Percentiles rank a stretch among this genome's conserved stretches.
Evolutionary conservation across 2,797 vertebrate genomes (phyloP).

Genomic region (Acrossocheilus fasciatus): DNA sequence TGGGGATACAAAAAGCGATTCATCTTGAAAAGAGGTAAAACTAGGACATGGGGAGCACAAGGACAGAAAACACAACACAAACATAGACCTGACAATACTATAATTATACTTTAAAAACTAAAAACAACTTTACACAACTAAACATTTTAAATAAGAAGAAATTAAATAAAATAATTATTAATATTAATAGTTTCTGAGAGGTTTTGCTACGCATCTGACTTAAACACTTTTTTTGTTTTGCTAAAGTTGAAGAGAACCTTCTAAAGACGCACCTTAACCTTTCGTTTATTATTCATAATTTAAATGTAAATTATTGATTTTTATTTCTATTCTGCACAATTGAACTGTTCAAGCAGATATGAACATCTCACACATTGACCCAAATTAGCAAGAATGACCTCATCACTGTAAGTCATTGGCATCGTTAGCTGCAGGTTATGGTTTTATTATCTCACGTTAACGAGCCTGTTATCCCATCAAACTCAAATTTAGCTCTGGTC

Average conservation of each 20-base stretch:
- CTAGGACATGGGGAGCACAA: too few species aligned
- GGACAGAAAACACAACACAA: too few species aligned
- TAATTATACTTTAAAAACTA: background rate
- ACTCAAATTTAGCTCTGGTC: constrained; percentile 4
- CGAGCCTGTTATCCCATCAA: constrained; percentile 25
- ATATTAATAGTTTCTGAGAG: background rate
- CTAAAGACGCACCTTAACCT: background rate
- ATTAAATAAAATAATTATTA: background rate
- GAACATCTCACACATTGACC: constrained; percentile 6
- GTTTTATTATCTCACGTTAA: constrained; percentile 33
- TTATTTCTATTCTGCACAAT: constrained; percentile 29
- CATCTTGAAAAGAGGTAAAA: too few species aligned
- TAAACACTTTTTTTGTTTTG: background rate
- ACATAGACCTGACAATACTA: too few species aligned
- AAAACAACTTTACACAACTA: background rate
- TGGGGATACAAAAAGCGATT: too few species aligned
- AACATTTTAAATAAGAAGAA: background rate
- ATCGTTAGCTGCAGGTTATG: constrained; percentile 26
- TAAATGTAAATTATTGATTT: constrained; percentile 35
- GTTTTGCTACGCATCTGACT: too few species aligned
- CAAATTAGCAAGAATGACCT: constrained; percentile 45
- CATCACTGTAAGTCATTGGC: constrained; percentile 44
- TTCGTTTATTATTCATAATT: constrained; percentile 30
- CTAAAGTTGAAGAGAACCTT: background rate
- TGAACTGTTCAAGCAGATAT: constrained; percentile 34